Evolutionary conservation across 2,113 vertebrate species (phyloP), one percentile per base, ranked within the genome.

Genomic region (Rhipidura dahli): DNA sequence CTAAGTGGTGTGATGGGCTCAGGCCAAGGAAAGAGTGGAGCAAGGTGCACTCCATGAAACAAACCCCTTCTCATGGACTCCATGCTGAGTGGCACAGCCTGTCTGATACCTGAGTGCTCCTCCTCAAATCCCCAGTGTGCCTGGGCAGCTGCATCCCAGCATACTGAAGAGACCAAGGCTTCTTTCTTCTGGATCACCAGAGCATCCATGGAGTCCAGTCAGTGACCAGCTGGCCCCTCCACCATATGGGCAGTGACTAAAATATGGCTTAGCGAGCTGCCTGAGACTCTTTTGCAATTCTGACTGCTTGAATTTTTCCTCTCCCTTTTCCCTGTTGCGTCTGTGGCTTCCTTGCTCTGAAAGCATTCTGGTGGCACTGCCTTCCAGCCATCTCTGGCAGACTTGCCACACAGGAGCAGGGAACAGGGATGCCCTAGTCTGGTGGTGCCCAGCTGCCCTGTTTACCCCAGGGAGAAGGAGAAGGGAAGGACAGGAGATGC

Each of bases 31-130:
- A 51, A 27, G 37, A 61, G 26, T 4, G 0, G 31, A 79, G 21
- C 10, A 37, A 73, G 72, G 59, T n/a, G 28, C 20, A 37, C 5
- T 86, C 37, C 83, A 21, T 28, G 30, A 86, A 88, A 76, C 0
- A 1, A 71, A 14, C 50, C 9, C 11, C 39, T 86, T 59, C 57
- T 3, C 0, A 0, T 28, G 42, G 42, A 37, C 15, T 57, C 47
- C 35, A 42, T 19, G n/a, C 19, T 10, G 4, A 54, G 33, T 37
- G 83, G 27, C 49, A 82, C 51, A 51, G 63, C 9, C 21, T 63
- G 22, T 15, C 51, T 44, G 28, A 60, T 15, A 69, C 26, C 59
- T 61, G 63, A 72, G 33, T 11, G 4, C 39, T 82, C 18, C 16
- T 15, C 10, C 31, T 45, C 54, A 56, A 54, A 44, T 7, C 45